These are phyloP conservation scores for Spilarctia lutea DNA, from an alignment of 2,888 invertebrate genomes.

Conservation along the genomic window DNA sequence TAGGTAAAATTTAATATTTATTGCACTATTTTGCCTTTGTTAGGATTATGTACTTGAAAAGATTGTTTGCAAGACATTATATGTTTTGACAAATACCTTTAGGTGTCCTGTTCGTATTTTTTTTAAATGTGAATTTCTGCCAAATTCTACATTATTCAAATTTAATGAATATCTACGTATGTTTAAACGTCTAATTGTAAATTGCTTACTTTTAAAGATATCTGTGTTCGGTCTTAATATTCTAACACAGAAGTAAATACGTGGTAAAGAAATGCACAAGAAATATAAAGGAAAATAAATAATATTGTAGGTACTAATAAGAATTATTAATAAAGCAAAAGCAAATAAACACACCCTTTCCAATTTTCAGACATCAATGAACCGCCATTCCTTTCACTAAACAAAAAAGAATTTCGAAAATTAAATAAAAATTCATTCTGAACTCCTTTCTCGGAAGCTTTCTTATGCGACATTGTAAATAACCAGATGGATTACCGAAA, in stretches of 20 bases:
- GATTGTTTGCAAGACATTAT: too few species aligned
- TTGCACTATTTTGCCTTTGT: constrained; percentile 36
- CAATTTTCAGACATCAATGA: constrained; percentile 59
- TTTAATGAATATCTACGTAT: neutral
- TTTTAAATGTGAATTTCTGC: neutral
- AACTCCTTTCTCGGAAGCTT: constrained; percentile 73
- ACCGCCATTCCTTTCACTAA: constrained; percentile 33
- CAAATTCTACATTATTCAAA: neutral
- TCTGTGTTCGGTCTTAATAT: neutral
- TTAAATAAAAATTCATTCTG: constrained; percentile 76
- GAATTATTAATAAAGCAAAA: constrained; percentile 34
- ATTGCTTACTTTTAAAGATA: neutral
- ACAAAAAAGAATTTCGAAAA: constrained; percentile 59
- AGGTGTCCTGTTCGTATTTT: constrained; percentile 28
- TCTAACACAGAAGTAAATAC: neutral
- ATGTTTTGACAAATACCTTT: neutral
- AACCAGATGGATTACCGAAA: constrained; percentile 60
- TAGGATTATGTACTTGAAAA: constrained; percentile 8
- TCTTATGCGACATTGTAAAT: constrained; percentile 71
- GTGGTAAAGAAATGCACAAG: neutral
- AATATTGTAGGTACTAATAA: constrained; percentile 20
- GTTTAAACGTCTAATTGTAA: neutral
- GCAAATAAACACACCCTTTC: constrained; percentile 42
- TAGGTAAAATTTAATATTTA: constrained; percentile 28
- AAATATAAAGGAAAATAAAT: neutral